These are phyloP conservation scores for Gymnosoma rotundatum DNA, from an alignment of 2,888 invertebrate genomes.

Conservation along the genomic window DNA sequence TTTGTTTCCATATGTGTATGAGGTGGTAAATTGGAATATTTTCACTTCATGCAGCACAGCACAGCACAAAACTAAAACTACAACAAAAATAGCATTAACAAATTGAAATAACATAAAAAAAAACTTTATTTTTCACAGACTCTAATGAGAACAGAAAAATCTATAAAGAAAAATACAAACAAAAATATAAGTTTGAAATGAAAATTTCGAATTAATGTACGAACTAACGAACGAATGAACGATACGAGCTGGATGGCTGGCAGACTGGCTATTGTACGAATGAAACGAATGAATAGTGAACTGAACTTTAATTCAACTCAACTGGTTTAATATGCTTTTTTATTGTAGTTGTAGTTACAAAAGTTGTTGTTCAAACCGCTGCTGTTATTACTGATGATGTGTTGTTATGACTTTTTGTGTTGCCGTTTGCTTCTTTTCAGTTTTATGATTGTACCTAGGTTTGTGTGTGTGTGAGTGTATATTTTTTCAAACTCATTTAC, in stretches of 20 bases:
- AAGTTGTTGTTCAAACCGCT: constrained; percentile 62
- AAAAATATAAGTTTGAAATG: constrained; percentile 78
- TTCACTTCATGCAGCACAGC: constrained; percentile 65
- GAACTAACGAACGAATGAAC: constrained; percentile 71
- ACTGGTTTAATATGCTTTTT: constrained; percentile 71
- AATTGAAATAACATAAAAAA: constrained; percentile 54
- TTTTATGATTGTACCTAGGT: constrained; percentile 8
- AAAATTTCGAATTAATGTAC: constrained; percentile 81
- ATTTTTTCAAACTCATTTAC: constrained; percentile 44
- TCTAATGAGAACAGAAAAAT: constrained; percentile 71
- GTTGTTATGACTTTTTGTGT: constrained; percentile 51
- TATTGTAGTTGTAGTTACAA: constrained; percentile 35
- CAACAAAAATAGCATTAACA: constrained; percentile 54
- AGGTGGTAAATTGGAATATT: constrained; percentile 66
- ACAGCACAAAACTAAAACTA: constrained; percentile 52
- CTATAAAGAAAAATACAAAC: constrained; percentile 69
- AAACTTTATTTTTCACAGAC: constrained; percentile 63
- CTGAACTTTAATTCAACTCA: constrained; percentile 70
- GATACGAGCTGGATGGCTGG: constrained; percentile 30
- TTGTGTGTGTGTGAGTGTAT: background rate
- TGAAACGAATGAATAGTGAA: constrained; percentile 66
- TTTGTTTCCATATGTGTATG: constrained; percentile 28
- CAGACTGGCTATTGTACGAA: constrained; percentile 44
- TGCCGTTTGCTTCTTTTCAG: constrained; percentile 24
- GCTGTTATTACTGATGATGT: constrained; percentile 59